These are phyloP conservation scores for Irena cyanogastra DNA, from an alignment of 2,113 vertebrate species.

Conservation along the genomic window DNA sequence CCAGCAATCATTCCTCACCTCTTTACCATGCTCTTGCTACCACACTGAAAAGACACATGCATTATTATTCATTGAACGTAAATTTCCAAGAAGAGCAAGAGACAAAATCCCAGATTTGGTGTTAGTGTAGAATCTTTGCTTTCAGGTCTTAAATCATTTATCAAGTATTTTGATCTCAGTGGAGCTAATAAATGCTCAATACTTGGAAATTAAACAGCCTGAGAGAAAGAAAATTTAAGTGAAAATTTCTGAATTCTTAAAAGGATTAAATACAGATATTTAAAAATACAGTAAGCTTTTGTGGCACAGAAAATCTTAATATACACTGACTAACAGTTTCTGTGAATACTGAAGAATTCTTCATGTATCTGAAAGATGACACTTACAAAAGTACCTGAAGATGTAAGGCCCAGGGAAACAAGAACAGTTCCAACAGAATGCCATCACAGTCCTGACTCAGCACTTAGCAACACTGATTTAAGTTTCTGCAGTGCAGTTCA, in stretches of 20 bases:
- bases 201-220: not conserved
- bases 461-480: not conserved
- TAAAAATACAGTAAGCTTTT: not conserved
- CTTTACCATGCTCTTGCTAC: not conserved
- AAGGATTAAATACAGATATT: not conserved
- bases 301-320: not conserved
- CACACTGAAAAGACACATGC: not conserved
- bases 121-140: not conserved
- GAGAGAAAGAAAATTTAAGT: not conserved
- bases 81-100: not conserved
- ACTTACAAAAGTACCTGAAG: not conserved
- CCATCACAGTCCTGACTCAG: not conserved
- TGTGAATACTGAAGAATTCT: not conserved
- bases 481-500: not conserved
- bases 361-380: not conserved
- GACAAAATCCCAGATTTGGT: not conserved
- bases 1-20: not conserved
- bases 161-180: not conserved
- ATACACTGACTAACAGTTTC: not conserved
- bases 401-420: not conserved
- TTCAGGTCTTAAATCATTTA: not conserved
- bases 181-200: not conserved
- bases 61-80: not conserved
- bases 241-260: not conserved
- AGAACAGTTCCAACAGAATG: not conserved